Conservation (phyloP, 2,888 invertebrate genomes). For the Trissoscelio sp. region DNA sequence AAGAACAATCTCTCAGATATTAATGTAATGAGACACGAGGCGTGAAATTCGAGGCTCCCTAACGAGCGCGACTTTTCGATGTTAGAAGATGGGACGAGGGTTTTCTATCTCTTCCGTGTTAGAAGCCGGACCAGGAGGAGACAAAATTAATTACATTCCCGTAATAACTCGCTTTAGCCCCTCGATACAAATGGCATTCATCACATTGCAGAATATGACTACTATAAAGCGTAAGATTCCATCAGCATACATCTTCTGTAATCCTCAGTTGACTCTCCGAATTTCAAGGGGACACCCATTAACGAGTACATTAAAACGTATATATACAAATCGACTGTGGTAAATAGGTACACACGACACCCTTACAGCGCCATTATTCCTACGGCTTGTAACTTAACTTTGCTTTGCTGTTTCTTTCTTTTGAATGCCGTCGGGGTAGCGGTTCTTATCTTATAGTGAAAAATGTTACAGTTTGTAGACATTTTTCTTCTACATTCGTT, state of each 20-base stretch:
- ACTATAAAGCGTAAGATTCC: conserved; percentile 80
- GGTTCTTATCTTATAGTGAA: conserved; percentile 46
- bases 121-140: conserved; percentile 70
- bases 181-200: conserved; percentile 76
- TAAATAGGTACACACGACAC: conserved; percentile 65
- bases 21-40: conserved; percentile 62
- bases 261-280: conserved; percentile 75
- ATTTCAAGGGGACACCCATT: conserved; percentile 77
- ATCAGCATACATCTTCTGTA: conserved; percentile 81
- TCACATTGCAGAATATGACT: conserved; percentile 73
- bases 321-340: conserved; percentile 68
- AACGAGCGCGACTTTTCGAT: conserved; percentile 53
- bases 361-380: conserved; percentile 58
- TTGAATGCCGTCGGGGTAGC: conserved; percentile 20
- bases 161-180: conserved; percentile 76
- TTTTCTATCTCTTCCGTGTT: conserved; percentile 57
- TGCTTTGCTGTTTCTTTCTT: conserved; percentile 62
- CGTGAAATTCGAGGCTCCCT: conserved; percentile 64
- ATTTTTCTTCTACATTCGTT: conserved; percentile 23
- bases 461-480: conserved; percentile 44
- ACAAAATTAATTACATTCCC: conserved; percentile 81
- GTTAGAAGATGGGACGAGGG: conserved; percentile 41
- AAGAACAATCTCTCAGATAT: conserved; percentile 58
- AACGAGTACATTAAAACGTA: conserved; percentile 80
- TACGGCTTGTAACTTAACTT: conserved; percentile 49